Evolutionary conservation across 2,113 vertebrate species (phyloP).

Genomic region (Atherinomorus stipes): DNA sequence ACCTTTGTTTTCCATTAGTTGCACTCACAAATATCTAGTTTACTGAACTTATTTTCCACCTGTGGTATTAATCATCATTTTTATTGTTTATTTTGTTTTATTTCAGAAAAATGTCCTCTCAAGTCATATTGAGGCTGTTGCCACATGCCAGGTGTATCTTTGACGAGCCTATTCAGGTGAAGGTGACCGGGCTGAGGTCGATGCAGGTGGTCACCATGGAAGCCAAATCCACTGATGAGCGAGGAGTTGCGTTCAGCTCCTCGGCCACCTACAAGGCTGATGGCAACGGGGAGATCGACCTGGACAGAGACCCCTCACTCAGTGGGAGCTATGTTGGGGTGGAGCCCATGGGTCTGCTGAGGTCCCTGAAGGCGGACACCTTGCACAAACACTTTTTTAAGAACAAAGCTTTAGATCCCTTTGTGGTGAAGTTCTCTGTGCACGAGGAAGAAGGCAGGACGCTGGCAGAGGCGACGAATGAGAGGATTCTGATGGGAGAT

Average conservation of each 20-base stretch:
- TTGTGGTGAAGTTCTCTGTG: constrained; percentile 63
- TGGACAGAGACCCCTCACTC: constrained; percentile 56
- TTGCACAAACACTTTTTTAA: constrained; percentile 33
- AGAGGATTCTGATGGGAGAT: constrained; percentile 57
- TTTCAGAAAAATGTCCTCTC: constrained; percentile 9
- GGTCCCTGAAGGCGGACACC: constrained; percentile 38
- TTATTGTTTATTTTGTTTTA: too few relatives aligned
- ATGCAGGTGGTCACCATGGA: constrained; percentile 64
- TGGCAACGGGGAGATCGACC: constrained; percentile 49
- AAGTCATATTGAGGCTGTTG: constrained; percentile 55
- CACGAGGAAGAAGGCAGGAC: constrained; percentile 26
- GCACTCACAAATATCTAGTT: too few relatives aligned
- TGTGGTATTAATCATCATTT: too few relatives aligned
- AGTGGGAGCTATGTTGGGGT: constrained; percentile 59
- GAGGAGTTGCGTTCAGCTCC: constrained; percentile 41
- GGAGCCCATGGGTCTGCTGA: constrained; percentile 68
- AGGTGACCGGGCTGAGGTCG: constrained; percentile 53
- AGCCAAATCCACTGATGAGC: constrained; percentile 41
- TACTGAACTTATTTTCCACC: too few relatives aligned
- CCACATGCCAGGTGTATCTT: constrained; percentile 60
- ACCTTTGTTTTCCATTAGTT: too few relatives aligned
- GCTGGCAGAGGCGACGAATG: constrained; percentile 58
- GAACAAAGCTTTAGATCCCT: constrained; percentile 15
- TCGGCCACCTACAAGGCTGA: constrained; percentile 60
- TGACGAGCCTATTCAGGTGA: constrained; percentile 59